Conservation (phyloP, 1,140 invertebrate species). For the Zaprionus vittiger region DNA sequence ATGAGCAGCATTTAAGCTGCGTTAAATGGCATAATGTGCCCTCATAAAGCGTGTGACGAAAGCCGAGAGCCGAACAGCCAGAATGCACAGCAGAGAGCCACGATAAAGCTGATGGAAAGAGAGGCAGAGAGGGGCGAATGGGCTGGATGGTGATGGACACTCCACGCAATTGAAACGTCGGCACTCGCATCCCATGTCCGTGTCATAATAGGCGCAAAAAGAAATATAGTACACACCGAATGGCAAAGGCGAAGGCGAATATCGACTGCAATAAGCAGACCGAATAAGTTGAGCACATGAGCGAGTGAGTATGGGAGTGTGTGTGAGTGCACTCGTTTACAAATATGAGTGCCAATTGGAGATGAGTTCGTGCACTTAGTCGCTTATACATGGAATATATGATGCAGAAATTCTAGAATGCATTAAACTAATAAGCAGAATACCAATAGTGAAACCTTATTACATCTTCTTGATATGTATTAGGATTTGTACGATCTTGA, state of each 20-base stretch:
- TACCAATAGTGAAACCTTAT: rapidly evolving
- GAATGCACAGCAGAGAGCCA: background rate
- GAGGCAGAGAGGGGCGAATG: slow-evolving; percentile 5
- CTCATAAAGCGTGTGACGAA: slow-evolving; percentile 72
- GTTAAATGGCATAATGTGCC: slow-evolving; percentile 81
- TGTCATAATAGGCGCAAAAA: slow-evolving; percentile 79
- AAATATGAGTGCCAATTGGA: slow-evolving; percentile 26
- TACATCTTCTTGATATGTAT: background rate
- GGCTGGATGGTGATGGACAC: slow-evolving; percentile 23
- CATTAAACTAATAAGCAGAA: background rate
- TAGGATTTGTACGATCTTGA: background rate
- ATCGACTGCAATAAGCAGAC: slow-evolving; percentile 45
- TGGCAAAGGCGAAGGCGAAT: slow-evolving; percentile 61
- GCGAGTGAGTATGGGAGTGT: background rate
- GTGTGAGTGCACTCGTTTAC: background rate
- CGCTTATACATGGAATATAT: background rate
- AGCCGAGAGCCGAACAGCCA: slow-evolving; percentile 9
- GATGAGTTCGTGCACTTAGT: slow-evolving; percentile 22
- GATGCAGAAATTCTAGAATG: background rate
- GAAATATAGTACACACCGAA: slow-evolving; percentile 44
- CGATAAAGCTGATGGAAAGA: background rate
- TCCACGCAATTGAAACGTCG: slow-evolving; percentile 67
- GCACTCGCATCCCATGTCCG: slow-evolving; percentile 44
- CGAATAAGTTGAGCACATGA: slow-evolving; percentile 19
- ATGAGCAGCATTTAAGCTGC: slow-evolving; percentile 77